Percentiles rank a stretch among this genome's conserved stretches.
These are phyloP conservation scores for Aspidiotus rigidus DNA, from an alignment of 2,888 invertebrate species.

Conservation along the genomic window DNA sequence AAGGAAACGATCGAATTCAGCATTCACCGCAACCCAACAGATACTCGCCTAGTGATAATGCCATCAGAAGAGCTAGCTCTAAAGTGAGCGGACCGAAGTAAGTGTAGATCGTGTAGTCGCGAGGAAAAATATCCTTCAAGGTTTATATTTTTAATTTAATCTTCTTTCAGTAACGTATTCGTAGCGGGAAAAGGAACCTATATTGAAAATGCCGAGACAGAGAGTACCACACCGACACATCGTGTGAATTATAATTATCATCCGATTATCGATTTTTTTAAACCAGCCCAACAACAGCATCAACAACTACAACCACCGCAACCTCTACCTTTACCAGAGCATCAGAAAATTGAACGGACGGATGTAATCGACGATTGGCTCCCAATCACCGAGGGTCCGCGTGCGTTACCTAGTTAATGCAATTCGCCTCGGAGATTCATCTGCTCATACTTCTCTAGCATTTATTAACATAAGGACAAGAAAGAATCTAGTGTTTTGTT, in stretches of 20 bases:
- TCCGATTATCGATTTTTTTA: conserved; percentile 71
- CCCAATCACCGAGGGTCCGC: conserved; percentile 36
- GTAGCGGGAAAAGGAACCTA: conserved; percentile 18
- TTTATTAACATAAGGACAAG: background rate
- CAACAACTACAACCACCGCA: conserved; percentile 6
- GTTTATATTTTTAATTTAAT: background rate
- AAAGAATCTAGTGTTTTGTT: background rate
- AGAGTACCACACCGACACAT: conserved; percentile 22
- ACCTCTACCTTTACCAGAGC: background rate
- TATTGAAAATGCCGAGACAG: conserved; percentile 6
- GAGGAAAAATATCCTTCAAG: background rate
- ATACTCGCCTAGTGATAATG: conserved; percentile 20
- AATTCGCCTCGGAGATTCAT: background rate
- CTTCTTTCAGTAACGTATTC: conserved; percentile 12
- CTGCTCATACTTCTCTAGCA: background rate
- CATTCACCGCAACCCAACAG: background rate
- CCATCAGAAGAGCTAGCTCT: conserved; percentile 16
- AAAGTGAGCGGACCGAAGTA: conserved; percentile 19
- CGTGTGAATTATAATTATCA: conserved; percentile 71
- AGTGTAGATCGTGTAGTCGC: background rate
- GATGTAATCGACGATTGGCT: conserved; percentile 36
- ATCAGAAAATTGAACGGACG: conserved; percentile 8
- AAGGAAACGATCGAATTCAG: background rate
- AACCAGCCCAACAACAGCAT: conserved; percentile 22
- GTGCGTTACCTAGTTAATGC: conserved; percentile 9